A percentile compares a stretch with the other conserved stretches of the same genome.
phyloP scores from a whole-genome alignment of 2,113 vertebrate genomes.

The Nycticorax nycticorax region DNA sequence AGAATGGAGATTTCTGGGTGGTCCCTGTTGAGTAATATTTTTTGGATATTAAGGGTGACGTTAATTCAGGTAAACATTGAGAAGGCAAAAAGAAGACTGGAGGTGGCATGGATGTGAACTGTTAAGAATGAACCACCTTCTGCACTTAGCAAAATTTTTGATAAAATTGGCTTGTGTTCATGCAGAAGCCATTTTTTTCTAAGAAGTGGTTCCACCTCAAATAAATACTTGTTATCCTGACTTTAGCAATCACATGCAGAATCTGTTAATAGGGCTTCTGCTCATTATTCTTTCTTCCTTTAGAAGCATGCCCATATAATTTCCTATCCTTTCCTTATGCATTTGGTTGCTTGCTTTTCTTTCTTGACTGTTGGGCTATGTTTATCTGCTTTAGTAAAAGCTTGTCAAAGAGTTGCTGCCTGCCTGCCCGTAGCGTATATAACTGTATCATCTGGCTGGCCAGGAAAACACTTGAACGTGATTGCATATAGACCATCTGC shows the following conservation, averaged over 20 bases:
- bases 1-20: neutral
- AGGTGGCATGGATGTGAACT: neutral
- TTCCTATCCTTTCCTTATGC: neutral
- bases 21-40: neutral
- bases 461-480: neutral
- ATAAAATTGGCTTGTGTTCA: neutral
- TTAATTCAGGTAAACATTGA: neutral
- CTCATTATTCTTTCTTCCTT: neutral
- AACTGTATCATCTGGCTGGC: neutral
- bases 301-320: fast-evolving
- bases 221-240: neutral
- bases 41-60: neutral
- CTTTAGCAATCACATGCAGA: neutral
- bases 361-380: neutral
- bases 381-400: neutral
- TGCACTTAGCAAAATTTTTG: neutral
- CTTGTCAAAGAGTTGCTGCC: neutral
- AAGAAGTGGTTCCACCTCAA: neutral
- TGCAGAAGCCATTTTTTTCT: neutral
- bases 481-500: neutral
- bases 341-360: neutral
- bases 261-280: neutral
- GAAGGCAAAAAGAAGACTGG: neutral
- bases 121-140: neutral
- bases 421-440: fast-evolving